Percentiles rank a stretch among this genome's conserved stretches.
These are phyloP conservation scores for Protonemura montana DNA, from an alignment of 2,888 invertebrate species.

Conservation along the genomic window DNA sequence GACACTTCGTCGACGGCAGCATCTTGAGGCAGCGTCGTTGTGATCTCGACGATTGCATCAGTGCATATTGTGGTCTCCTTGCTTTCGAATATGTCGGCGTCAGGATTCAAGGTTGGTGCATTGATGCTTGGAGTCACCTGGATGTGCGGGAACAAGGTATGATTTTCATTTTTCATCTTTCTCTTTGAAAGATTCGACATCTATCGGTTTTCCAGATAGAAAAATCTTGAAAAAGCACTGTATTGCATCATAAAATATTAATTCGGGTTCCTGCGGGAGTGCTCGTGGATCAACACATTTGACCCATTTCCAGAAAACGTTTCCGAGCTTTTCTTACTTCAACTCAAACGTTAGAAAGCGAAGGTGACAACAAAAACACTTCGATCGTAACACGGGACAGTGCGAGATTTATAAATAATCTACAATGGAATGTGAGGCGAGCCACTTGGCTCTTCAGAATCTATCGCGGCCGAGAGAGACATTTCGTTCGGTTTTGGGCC, in stretches of 20 bases:
- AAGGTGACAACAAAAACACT: constrained; percentile 48
- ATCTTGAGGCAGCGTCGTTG: neutral
- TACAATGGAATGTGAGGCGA: neutral
- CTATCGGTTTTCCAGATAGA: too few relatives aligned
- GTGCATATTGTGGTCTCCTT: constrained; percentile 53
- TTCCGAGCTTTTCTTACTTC: too few relatives aligned
- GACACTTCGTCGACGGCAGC: neutral
- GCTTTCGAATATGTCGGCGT: constrained; percentile 58
- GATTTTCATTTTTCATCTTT: too few relatives aligned
- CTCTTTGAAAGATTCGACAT: too few relatives aligned
- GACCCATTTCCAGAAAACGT: too few relatives aligned
- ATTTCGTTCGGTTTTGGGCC: constrained; percentile 25
- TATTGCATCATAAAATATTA: too few relatives aligned
- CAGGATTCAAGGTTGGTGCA: constrained; percentile 55
- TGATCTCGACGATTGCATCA: constrained; percentile 50
- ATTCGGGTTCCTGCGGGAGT: too few relatives aligned
- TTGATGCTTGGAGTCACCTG: constrained; percentile 57
- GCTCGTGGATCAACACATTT: too few relatives aligned
- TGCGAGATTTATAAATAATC: constrained; percentile 15
- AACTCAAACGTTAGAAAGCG: too few relatives aligned
- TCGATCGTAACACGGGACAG: neutral
- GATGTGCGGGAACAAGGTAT: constrained; percentile 40
- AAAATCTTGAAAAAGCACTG: too few relatives aligned
- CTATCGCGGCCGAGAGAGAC: neutral
- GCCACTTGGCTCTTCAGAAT: neutral